Evolutionary conservation across 2,888 invertebrate genomes (phyloP), one percentile per base, ranked within the genome.

Genomic region (Onchidella celtica): DNA sequence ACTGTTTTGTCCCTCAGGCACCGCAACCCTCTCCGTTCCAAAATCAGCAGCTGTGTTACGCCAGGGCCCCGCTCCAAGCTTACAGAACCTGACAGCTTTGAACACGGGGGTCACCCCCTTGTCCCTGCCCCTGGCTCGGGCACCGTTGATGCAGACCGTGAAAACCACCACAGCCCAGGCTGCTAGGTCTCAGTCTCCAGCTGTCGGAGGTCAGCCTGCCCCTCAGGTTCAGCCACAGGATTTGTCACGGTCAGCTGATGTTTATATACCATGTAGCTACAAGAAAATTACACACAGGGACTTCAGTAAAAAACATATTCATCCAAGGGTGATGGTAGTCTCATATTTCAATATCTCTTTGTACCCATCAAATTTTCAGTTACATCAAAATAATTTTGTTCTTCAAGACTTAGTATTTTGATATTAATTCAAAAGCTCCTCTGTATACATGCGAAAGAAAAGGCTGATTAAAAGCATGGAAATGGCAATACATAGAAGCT

Each of bases 71-170:
- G 75, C 84, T 1, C 79, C 87, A 75, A 75, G 78, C 74, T 38
- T 84, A 59, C 73, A 85, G 82, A 79, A 86, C 79, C 78, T 87
- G 83, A 69, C 86, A 78, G 55, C 85, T 76, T 80, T 66, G 80
- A 76, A 76, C 83, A 81, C 78, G 75, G 24, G 57, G 83, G 72
- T 72, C 36, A n/a, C n/a, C n/a, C n/a, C n/a, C n/a, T 65, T 74
- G 11, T 69, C 79, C 14, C 78, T 83, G 14, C 81, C 83, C 38
- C 6, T 84, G 32, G 79, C 83, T 11, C 73, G 81, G 40, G 55
- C 63, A 3, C 75, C 81, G 14, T 32, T 75, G 3, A 70, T 75
- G n/a, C 81, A 81, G 75, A 36, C 81, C n/a, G 38, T 73, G 17
- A 81, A 81, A 55, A 81, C 81, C 17, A 68, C 75, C 40, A 61